A percentile compares a stretch with the other conserved stretches of the same genome.
phyloP scores from a whole-genome alignment of 2,797 vertebrate genomes.

The Malurus splendens region DNA sequence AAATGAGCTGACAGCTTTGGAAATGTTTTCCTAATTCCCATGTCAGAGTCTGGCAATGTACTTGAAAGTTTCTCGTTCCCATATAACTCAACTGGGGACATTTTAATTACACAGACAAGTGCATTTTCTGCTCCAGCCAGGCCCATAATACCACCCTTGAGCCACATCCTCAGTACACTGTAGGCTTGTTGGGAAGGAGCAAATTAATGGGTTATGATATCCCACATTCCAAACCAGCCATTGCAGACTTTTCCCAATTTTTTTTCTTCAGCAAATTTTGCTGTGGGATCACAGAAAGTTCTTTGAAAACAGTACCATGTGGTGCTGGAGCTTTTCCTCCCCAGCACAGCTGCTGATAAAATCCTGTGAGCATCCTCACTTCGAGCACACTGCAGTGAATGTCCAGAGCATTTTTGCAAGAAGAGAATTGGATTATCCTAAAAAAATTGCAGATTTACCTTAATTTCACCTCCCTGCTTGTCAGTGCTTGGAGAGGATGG shows the following conservation, averaged over 20 bases:
- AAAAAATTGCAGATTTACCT: background rate
- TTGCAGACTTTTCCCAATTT: background rate
- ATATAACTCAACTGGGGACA: background rate
- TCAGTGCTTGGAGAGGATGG: background rate
- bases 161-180: background rate
- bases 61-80: background rate
- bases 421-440: background rate
- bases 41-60: background rate
- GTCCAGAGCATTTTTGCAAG: background rate
- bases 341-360: background rate
- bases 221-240: background rate
- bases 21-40: background rate
- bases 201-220: background rate
- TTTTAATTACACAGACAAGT: background rate
- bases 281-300: background rate
- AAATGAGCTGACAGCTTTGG: background rate
- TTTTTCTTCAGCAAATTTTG: background rate
- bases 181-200: background rate
- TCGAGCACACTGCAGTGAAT: accelerated
- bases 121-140: background rate
- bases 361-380: background rate
- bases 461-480: background rate
- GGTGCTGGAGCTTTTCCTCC: background rate
- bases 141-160: background rate
- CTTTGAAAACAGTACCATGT: background rate